These are phyloP conservation scores for Entomobrya proxima DNA, from an alignment of 2,888 invertebrate genomes.

Conservation along the genomic window DNA sequence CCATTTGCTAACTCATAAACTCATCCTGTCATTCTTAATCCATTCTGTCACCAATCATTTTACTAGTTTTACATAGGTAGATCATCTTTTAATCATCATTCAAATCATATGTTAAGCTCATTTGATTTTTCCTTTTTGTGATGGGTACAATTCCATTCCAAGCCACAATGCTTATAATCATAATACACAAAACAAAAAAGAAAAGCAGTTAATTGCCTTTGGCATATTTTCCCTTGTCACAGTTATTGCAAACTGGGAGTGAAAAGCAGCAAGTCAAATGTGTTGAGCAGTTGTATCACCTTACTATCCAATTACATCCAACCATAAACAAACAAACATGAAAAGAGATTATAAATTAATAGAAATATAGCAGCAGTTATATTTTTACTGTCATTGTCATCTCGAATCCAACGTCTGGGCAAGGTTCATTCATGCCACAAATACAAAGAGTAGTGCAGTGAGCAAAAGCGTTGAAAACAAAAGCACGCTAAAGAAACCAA, in stretches of 20 bases:
- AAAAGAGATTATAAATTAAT: conserved; percentile 1
- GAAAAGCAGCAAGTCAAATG: neutral
- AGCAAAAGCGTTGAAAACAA: neutral
- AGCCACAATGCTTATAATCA: neutral
- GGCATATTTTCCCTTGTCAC: conserved; percentile 16
- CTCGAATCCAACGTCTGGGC: too few relatives aligned
- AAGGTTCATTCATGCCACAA: conserved; percentile 30
- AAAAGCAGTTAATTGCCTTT: conserved; percentile 1
- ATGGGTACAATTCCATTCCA: conserved; percentile 31
- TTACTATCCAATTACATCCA: too few relatives aligned
- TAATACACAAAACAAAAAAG: conserved; percentile 23
- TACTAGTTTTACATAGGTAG: neutral
- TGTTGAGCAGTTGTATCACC: neutral
- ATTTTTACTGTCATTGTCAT: neutral
- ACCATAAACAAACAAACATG: too few relatives aligned
- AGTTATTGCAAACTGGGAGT: neutral
- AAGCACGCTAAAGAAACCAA: conserved; percentile 5
- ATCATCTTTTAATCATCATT: conserved; percentile 16
- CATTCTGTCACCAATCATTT: too few relatives aligned
- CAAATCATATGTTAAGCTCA: neutral
- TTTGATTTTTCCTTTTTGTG: neutral
- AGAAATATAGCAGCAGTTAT: neutral
- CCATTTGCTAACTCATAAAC: neutral
- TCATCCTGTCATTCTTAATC: too few relatives aligned
- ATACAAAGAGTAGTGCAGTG: too few relatives aligned